Evolutionary conservation across 2,888 invertebrate genomes (phyloP).

Genomic region (Ormyrus rosae): DNA sequence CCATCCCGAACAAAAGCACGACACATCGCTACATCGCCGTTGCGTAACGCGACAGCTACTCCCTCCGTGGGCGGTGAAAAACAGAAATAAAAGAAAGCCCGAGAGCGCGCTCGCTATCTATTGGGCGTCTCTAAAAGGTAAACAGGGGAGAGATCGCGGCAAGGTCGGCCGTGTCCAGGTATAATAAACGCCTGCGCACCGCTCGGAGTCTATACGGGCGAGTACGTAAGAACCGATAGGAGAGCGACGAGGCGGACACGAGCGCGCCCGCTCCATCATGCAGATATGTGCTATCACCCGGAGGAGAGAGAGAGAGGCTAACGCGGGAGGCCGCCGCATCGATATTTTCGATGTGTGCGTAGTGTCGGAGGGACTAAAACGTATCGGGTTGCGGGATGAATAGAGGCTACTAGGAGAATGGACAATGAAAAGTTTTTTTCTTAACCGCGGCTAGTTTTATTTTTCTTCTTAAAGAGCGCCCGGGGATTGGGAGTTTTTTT

Average conservation of each 20-base stretch:
- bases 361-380: neutral
- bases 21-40: neutral
- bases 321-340: slow-evolving; percentile 2
- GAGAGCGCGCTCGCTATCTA: too few species aligned
- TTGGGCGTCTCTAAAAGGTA: slow-evolving; percentile 1
- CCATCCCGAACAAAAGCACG: neutral
- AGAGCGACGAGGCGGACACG: too few species aligned
- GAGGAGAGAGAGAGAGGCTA: neutral
- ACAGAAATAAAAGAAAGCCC: too few species aligned
- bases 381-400: neutral
- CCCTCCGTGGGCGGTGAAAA: neutral
- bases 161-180: slow-evolving; percentile 26
- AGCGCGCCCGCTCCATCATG: neutral
- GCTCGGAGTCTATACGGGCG: slow-evolving; percentile 2
- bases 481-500: too few species aligned
- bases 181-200: slow-evolving; percentile 6
- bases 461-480: too few species aligned
- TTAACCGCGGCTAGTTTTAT: too few species aligned
- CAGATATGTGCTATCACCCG: slow-evolving; percentile 39
- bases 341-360: slow-evolving; percentile 25
- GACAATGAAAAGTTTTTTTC: too few species aligned
- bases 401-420: too few species aligned
- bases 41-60: neutral
- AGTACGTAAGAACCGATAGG: too few species aligned
- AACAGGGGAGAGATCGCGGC: slow-evolving; percentile 11